Conservation (phyloP, 1,140 invertebrate genomes). For the Diorhabda elongata region DNA sequence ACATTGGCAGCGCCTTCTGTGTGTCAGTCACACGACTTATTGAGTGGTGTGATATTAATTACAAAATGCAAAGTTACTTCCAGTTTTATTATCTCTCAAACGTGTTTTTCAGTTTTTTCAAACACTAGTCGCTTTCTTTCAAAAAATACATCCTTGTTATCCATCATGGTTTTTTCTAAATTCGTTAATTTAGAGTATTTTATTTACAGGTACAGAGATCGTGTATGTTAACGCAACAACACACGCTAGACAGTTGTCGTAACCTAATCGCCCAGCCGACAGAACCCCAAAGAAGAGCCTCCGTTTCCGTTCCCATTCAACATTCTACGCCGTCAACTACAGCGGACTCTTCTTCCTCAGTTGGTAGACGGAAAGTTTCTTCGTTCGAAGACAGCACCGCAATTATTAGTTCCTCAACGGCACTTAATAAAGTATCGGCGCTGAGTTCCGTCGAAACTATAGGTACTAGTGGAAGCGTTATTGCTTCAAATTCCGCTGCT, state of each 20-base stretch:
- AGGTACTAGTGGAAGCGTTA: neutral
- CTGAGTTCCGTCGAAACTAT: neutral
- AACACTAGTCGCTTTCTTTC: too few relatives aligned
- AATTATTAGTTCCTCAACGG: neutral
- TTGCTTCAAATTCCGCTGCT: neutral
- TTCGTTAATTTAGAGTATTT: neutral
- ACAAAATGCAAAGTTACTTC: too few relatives aligned
- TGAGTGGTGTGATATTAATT: too few relatives aligned
- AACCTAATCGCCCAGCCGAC: conserved; percentile 44
- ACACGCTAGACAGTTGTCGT: conserved; percentile 55
- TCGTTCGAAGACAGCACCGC: conserved; percentile 47
- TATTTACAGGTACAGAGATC: conserved; percentile 38
- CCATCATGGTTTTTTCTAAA: too few relatives aligned
- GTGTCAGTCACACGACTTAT: too few relatives aligned
- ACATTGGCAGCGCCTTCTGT: too few relatives aligned
- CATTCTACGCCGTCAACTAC: conserved; percentile 25
- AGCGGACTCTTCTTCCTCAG: neutral
- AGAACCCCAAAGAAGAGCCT: conserved; percentile 44
- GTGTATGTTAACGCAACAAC: conserved; percentile 57
- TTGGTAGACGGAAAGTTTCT: conserved; percentile 46
- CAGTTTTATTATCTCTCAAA: too few relatives aligned
- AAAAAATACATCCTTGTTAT: too few relatives aligned
- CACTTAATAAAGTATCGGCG: neutral
- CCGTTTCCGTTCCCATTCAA: conserved; percentile 48
- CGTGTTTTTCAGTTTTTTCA: too few relatives aligned